phyloP scores from a whole-genome alignment of 2,113 vertebrate species.

The Pseudorhombus dupliciocellatus region DNA sequence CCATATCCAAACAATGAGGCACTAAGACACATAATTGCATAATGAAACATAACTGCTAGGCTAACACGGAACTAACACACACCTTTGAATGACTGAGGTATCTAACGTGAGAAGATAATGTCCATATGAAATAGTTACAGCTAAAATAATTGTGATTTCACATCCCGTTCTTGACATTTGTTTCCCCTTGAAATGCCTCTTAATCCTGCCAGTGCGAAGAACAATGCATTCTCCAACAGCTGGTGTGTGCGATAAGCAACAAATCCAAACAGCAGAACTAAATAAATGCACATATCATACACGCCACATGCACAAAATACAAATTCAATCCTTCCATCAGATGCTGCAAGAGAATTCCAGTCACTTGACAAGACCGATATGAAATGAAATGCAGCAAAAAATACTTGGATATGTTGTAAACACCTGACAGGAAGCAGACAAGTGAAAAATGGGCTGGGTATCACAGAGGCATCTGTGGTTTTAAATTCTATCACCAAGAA shows the following conservation, averaged over 20 bases:
- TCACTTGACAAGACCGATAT: not conserved
- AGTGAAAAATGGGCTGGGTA: conserved; percentile 11
- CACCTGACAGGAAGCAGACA: conserved; percentile 9
- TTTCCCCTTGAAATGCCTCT: conserved; percentile 36
- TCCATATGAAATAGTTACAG: not conserved
- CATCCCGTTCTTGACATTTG: conserved; percentile 10
- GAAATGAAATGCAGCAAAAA: not conserved
- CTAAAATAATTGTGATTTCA: too few species aligned
- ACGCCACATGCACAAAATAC: not conserved
- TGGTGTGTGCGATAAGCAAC: conserved; percentile 48
- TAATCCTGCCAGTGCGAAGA: conserved; percentile 27
- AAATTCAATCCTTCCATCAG: conserved; percentile 1
- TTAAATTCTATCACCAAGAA: conserved; percentile 45
- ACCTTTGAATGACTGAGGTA: conserved; percentile 5
- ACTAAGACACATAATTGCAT: not conserved
- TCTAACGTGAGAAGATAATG: not conserved
- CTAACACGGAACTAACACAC: conserved; percentile 34
- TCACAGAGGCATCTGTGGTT: conserved; percentile 17
- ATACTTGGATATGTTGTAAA: not conserved
- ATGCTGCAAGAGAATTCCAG: not conserved
- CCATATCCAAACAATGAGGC: conserved; percentile 11
- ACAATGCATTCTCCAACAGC: conserved; percentile 46
- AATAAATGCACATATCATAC: conserved; percentile 15
- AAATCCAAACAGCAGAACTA: conserved; percentile 30
- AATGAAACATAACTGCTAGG: not conserved